These are phyloP conservation scores for Percopsis transmontana DNA, from an alignment of 2,113 vertebrate genomes.

Conservation along the genomic window DNA sequence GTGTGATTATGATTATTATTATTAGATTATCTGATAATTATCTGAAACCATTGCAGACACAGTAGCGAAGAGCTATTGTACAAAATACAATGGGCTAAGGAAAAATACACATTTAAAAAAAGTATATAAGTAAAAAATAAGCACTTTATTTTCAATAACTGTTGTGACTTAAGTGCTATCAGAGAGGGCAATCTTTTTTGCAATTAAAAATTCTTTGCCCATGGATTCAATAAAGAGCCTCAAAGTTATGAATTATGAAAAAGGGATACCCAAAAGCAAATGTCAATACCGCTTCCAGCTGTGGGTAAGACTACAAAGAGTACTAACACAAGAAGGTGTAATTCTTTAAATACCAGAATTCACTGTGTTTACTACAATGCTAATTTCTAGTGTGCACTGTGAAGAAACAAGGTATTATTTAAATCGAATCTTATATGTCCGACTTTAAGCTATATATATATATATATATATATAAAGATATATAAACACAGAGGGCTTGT, in stretches of 20 bases:
- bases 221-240: slow-evolving; percentile 9
- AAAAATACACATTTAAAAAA: background rate
- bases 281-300: no score
- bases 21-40: no score
- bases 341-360: no score
- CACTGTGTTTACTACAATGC: background rate
- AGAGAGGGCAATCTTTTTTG: slow-evolving; percentile 29
- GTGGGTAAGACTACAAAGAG: no score
- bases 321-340: no score
- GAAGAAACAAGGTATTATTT: slow-evolving; percentile 41
- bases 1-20: no score
- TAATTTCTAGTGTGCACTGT: slow-evolving; percentile 18
- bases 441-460: slow-evolving; percentile 40
- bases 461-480: no score
- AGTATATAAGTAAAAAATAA: background rate
- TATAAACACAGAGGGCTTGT: slow-evolving; percentile 10
- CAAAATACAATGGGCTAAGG: background rate
- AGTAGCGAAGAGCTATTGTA: background rate
- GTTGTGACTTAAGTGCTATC: background rate
- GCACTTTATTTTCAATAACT: background rate
- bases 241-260: slow-evolving; percentile 20
- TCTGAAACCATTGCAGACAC: no score
- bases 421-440: slow-evolving; percentile 52
- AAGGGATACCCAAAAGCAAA: no score
- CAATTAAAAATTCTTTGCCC: slow-evolving; percentile 19